These are phyloP conservation scores for Coracopsis vasa DNA, from an alignment of 2,113 vertebrate species.

Conservation along the genomic window DNA sequence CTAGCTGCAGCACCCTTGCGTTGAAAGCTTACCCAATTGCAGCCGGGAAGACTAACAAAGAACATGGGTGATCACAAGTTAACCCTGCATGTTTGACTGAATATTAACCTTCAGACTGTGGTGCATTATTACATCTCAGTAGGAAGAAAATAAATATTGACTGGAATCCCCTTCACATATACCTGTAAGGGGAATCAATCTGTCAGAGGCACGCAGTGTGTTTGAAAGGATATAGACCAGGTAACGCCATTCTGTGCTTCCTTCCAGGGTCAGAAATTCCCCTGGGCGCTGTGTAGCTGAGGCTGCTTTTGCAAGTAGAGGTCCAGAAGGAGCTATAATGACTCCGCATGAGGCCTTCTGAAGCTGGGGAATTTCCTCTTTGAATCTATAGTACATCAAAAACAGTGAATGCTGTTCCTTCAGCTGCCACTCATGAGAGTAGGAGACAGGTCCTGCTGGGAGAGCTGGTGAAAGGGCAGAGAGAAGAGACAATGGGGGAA, in stretches of 20 bases:
- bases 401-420: background rate
- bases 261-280: background rate
- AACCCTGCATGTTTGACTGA: slow-evolving; percentile 38
- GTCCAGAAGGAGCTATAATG: background rate
- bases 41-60: slow-evolving; percentile 31
- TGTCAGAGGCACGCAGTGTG: accelerated
- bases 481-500: background rate
- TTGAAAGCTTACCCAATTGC: background rate
- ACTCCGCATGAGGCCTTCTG: background rate
- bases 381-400: background rate
- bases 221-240: background rate
- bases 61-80: background rate
- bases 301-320: background rate
- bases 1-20: background rate
- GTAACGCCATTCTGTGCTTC: background rate
- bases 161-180: background rate
- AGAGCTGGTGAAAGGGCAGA: background rate
- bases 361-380: background rate
- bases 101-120: slow-evolving; percentile 6
- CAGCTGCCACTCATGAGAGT: background rate
- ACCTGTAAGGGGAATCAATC: background rate
- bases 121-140: background rate
- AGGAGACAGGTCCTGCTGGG: background rate
- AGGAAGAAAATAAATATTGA: slow-evolving; percentile 22
- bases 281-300: background rate